A percentile compares a stretch with the other conserved stretches of the same genome.
Evolutionary conservation across 2,797 vertebrate genomes (phyloP).

Genomic region (Rhinogobio ventralis): DNA sequence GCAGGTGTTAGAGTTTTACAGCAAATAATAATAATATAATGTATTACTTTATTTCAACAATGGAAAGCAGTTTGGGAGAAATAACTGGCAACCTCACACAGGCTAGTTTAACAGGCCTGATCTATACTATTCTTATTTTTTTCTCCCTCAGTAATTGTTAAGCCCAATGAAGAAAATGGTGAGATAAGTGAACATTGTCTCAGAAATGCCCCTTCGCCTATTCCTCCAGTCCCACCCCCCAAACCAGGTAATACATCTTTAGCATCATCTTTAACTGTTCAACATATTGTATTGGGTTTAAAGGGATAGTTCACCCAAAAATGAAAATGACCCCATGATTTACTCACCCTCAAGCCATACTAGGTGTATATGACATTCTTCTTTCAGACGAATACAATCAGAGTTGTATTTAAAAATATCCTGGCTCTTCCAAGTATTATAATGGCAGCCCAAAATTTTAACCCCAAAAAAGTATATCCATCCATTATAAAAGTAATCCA

Average conservation of each 20-base stretch:
- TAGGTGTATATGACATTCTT: too few relatives aligned
- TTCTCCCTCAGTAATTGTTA: slow-evolving; percentile 72
- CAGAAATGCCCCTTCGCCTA: background rate
- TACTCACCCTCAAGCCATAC: too few relatives aligned
- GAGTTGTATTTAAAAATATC: too few relatives aligned
- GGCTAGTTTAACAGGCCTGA: background rate
- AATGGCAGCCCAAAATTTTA: too few relatives aligned
- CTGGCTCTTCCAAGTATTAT: too few relatives aligned
- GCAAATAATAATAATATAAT: background rate
- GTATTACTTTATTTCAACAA: background rate
- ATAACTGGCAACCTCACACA: background rate
- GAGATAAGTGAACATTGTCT: slow-evolving; percentile 66
- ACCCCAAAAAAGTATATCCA: too few relatives aligned
- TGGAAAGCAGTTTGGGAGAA: background rate
- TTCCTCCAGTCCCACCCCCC: slow-evolving; percentile 10
- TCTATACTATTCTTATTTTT: background rate
- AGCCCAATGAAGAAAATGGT: slow-evolving; percentile 79
- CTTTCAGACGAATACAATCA: too few relatives aligned
- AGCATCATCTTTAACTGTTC: background rate
- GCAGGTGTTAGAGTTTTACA: background rate
- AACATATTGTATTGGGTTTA: background rate
- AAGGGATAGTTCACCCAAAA: too few relatives aligned
- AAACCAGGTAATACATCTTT: slow-evolving; percentile 68
- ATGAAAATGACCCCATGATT: too few relatives aligned
- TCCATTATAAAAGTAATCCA: too few relatives aligned